Evolutionary conservation across 1,140 invertebrate species (phyloP).

Genomic region (Hermetia illucens): DNA sequence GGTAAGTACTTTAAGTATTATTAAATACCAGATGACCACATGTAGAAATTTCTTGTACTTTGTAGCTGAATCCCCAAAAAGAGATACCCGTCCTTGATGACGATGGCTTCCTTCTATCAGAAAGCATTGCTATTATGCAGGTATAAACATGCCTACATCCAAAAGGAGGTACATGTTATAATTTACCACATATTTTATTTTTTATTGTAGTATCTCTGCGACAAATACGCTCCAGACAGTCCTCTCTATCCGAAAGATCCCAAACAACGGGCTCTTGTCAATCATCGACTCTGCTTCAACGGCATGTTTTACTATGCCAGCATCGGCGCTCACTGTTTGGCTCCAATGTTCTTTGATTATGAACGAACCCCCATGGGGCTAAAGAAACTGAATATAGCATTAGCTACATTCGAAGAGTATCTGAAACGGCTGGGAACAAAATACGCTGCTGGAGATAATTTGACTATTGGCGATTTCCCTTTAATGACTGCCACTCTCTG

Average conservation of each 20-base stretch:
- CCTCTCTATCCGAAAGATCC: conserved; percentile 54
- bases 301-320: conserved; percentile 56
- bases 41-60: conserved; percentile 6
- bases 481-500: conserved; percentile 53
- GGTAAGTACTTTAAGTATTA: conserved; percentile 30
- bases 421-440: conserved; percentile 40
- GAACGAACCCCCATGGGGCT: conserved; percentile 43
- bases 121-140: conserved; percentile 60
- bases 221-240: conserved; percentile 48
- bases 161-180: not conserved
- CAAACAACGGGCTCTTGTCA: conserved; percentile 49
- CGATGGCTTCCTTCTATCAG: conserved; percentile 51
- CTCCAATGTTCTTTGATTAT: conserved; percentile 59
- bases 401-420: conserved; percentile 53
- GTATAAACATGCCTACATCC: not conserved
- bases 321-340: conserved; percentile 36
- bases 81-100: conserved; percentile 64
- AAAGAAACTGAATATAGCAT: conserved; percentile 47
- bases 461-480: conserved; percentile 61
- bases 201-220: conserved; percentile 47
- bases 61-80: conserved; percentile 63
- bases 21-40: not conserved
- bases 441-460: conserved; percentile 48
- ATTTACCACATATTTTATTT: not conserved
- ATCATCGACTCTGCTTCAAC: conserved; percentile 63